A percentile compares a stretch with the other conserved stretches of the same genome.
phyloP scores from a whole-genome alignment of 37 sponge, comb jelly and placozoan species.

The Petrosia ficiformis region DNA sequence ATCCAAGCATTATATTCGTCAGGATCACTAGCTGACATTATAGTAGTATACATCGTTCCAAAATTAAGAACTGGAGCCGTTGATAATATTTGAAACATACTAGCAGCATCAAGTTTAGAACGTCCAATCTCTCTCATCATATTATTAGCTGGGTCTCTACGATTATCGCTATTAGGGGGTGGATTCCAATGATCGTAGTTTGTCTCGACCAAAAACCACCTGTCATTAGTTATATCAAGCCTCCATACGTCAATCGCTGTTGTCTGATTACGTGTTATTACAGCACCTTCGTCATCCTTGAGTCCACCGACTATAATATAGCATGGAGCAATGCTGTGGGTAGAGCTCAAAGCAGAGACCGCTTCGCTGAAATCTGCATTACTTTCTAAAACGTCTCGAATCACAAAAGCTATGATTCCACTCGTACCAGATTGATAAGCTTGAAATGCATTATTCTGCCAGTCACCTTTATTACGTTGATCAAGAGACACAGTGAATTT shows the following conservation, averaged over 20 bases:
- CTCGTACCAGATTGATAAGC: not conserved
- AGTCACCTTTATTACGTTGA: not conserved
- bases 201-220: constrained; percentile 72
- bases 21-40: not conserved
- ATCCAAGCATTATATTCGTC: not conserved
- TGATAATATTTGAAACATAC: not conserved
- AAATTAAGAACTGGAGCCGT: not conserved
- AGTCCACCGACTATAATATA: constrained; percentile 67
- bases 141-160: constrained; percentile 64
- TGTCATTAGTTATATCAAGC: constrained; percentile 17
- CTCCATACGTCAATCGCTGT: constrained; percentile 29
- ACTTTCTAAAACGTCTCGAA: not conserved
- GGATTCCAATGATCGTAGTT: constrained; percentile 74
- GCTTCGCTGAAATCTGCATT: not conserved
- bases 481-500: not conserved
- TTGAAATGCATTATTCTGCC: not conserved
- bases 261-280: constrained; percentile 59
- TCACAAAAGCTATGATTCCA: not conserved
- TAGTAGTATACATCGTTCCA: not conserved
- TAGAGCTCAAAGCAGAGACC: constrained; percentile 11
- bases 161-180: constrained; percentile 61
- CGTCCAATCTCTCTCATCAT: constrained; percentile 44
- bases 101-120: constrained; percentile 16
- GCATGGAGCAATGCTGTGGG: constrained; percentile 58
- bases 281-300: constrained; percentile 48